Percentiles rank a stretch among this genome's conserved stretches.
These are phyloP conservation scores for Ochotona curzoniae DNA, from an alignment of 2,113 vertebrate species.

Conservation along the genomic window DNA sequence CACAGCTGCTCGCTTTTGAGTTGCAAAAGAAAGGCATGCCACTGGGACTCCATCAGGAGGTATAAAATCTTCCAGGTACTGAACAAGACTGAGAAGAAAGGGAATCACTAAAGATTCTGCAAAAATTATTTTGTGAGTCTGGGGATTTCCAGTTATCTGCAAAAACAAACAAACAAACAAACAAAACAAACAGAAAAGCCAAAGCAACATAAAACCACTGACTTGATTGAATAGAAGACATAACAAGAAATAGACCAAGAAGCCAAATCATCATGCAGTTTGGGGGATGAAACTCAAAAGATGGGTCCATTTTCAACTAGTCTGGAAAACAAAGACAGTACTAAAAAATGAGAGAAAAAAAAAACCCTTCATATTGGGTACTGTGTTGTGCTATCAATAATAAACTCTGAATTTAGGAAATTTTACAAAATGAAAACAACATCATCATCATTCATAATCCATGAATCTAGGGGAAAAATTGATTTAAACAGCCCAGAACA, in stretches of 20 bases:
- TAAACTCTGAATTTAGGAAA: no score
- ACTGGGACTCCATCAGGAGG: neutral
- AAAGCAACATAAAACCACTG: no score
- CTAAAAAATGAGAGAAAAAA: neutral
- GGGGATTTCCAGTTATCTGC: neutral
- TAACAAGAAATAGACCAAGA: neutral
- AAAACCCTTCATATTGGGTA: neutral
- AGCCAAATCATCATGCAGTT: neutral
- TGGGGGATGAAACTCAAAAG: neutral
- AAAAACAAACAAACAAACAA: neutral
- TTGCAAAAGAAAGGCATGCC: neutral
- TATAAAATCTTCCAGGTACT: neutral
- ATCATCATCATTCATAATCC: neutral
- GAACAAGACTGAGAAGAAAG: neutral
- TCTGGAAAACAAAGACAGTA: neutral
- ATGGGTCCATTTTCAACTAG: neutral
- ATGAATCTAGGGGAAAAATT: neutral
- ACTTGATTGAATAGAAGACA: neutral
- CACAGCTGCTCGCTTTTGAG: neutral
- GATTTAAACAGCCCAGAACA: neutral
- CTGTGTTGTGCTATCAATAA: neutral
- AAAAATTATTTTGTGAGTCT: neutral
- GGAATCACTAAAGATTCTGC: neutral
- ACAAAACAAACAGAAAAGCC: no score
- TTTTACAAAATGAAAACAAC: no score